phyloP scores from a whole-genome alignment of 2,888 invertebrate genomes.

The Xylocampa areola region DNA sequence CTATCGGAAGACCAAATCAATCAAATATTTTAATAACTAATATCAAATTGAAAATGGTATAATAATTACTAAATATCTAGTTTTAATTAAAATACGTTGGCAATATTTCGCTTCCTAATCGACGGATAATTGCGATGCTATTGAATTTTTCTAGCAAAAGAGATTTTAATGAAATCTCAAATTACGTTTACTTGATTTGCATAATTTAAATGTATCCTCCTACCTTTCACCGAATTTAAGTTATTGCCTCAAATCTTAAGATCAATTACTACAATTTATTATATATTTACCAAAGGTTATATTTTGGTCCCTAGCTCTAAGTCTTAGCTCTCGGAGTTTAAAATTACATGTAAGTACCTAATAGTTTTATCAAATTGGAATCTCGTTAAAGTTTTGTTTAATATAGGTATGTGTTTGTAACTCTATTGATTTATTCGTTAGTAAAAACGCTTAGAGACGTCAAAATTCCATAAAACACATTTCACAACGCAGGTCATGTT shows the following conservation, averaged over 20 bases:
- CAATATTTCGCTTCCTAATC: constrained; percentile 33
- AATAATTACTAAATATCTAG: too few species aligned
- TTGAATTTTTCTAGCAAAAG: constrained; percentile 19
- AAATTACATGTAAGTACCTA: too few species aligned
- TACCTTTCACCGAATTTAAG: constrained; percentile 29
- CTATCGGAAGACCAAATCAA: too few species aligned
- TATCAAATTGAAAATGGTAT: too few species aligned
- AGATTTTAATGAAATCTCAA: constrained; percentile 18
- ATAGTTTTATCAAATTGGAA: too few species aligned
- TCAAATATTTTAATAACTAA: too few species aligned
- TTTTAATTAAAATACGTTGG: constrained; percentile 4
- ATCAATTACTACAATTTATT: background rate
- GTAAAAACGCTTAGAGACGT: constrained; percentile 25
- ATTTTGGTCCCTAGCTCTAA: too few species aligned
- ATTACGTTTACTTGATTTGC: constrained; percentile 26
- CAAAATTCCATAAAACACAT: constrained; percentile 41
- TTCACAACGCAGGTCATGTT: constrained; percentile 41
- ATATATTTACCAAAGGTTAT: background rate
- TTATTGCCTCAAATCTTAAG: background rate
- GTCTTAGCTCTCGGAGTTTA: too few species aligned
- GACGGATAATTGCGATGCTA: constrained; percentile 16
- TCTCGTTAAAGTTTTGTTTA: too few species aligned
- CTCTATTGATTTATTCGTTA: constrained; percentile 25
- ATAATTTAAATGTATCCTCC: constrained; percentile 24
- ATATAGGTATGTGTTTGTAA: too few species aligned